Conservation (phyloP, 2,888 invertebrate species). For the Drosophila limbata region DNA sequence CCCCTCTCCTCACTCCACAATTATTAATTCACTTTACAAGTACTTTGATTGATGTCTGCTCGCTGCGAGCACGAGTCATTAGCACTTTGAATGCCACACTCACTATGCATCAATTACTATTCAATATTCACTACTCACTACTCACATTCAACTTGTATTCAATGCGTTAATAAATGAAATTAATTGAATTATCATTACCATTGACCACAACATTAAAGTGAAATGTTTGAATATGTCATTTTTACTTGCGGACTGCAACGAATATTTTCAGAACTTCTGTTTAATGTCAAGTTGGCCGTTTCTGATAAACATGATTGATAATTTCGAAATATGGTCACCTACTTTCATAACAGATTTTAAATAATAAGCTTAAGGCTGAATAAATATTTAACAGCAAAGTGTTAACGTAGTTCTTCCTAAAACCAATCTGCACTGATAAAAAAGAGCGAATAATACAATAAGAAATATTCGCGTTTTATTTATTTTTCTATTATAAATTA, state of each 20-base stretch:
- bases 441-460: too few relatives aligned
- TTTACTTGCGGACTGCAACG: background rate
- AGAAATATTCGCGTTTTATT: too few relatives aligned
- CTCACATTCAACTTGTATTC: background rate
- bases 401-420: too few relatives aligned
- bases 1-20: background rate
- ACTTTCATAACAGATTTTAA: too few relatives aligned
- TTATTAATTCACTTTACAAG: background rate
- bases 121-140: background rate
- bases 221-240: background rate
- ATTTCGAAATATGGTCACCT: too few relatives aligned
- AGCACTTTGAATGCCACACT: slow-evolving; percentile 14
- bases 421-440: too few relatives aligned
- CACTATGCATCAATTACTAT: background rate
- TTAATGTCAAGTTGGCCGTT: too few relatives aligned
- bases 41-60: slow-evolving; percentile 4
- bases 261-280: background rate
- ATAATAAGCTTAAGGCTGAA: too few relatives aligned
- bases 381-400: too few relatives aligned
- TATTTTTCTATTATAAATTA: too few relatives aligned
- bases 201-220: background rate
- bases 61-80: slow-evolving; percentile 17
- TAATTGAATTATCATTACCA: background rate
- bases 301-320: too few relatives aligned
- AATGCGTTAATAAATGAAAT: background rate